Base-by-base conservation (phyloP, 2,888 invertebrate genomes). In the Leptopterna dolabrata region DNA sequence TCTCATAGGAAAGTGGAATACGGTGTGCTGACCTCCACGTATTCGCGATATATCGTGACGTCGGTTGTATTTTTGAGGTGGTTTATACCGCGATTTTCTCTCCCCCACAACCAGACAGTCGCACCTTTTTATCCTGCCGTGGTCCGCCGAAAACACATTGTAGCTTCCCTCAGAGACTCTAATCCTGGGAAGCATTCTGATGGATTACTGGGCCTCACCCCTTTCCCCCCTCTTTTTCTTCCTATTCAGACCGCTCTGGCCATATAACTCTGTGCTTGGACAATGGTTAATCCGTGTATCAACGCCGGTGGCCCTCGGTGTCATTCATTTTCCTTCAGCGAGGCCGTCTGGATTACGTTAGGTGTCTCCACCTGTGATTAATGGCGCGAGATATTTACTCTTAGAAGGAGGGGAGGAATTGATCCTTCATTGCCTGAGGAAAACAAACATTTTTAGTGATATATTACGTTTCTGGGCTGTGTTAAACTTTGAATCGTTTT, bases 141-240 rank as follows among this genome's bases (percentile, higher is more conserved):
- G 24, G 36, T 41, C 36, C 76, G 30, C 43, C 76, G 76, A 41
- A 36, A 76, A 43, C 78, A 45, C 76, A 76, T 36, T 76, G 76
- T 76, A n/a, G 41, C 76, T 76, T 41, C 30, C 76, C 16, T 24
- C 27, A 14, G 24, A n/a, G 78, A 24, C 41, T 45, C 43, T 78
- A 78, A 78, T 78, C 78, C 78, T n/a, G 41, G 27, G 78, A 29
- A 78, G 78, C 78, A 45, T 76, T 76, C 78, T 78, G 78, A 78
- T 78, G 78, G 78, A 78, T 78, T 78, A 78, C 43, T n/a, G 29
- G 43, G 24, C 19, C 45, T 78, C 45, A 78, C 78, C 78, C 78
- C 78, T 78, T 45, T 78, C 27, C 19, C 16, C 45, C 76, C 30
- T n/a, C 30, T 76, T 76, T 41, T 1, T 13, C 16, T 19, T 76